A percentile compares a stretch with the other conserved stretches of the same genome.
These are phyloP conservation scores for Spongilla lacustris DNA, from an alignment of 37 sponge, comb jelly and placozoan genomes.

Conservation along the genomic window DNA sequence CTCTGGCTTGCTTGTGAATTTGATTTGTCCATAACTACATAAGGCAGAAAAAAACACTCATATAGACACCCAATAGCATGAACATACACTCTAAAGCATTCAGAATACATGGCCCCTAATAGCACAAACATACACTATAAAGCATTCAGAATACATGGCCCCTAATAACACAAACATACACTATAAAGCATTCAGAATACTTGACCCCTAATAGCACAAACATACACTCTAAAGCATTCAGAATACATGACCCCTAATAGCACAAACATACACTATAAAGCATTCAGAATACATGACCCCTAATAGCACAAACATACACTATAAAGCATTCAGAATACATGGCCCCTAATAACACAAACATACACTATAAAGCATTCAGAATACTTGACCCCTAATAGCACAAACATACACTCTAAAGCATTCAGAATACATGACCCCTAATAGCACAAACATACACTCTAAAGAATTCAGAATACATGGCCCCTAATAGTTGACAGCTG, in stretches of 20 bases:
- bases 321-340: not conserved
- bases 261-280: not conserved
- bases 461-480: slow-evolving; percentile 69
- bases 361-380: not conserved
- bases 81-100: not conserved
- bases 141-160: not conserved
- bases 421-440: not conserved
- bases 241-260: too few relatives aligned
- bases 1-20: slow-evolving; percentile 90
- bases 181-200: not conserved
- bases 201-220: too few relatives aligned
- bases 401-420: not conserved
- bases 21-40: slow-evolving; percentile 57
- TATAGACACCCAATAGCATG: not conserved
- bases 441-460: slow-evolving; percentile 60
- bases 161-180: not conserved
- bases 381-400: too few relatives aligned
- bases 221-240: not conserved
- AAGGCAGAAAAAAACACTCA: not conserved
- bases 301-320: not conserved
- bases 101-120: slow-evolving; percentile 21
- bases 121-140: not conserved
- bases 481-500: slow-evolving; percentile 64
- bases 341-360: too few relatives aligned
- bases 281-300: not conserved